A percentile compares a stretch with the other conserved stretches of the same genome.
Conservation (phyloP, 2,113 vertebrate genomes). For the Eulacestoma nigropectus region DNA sequence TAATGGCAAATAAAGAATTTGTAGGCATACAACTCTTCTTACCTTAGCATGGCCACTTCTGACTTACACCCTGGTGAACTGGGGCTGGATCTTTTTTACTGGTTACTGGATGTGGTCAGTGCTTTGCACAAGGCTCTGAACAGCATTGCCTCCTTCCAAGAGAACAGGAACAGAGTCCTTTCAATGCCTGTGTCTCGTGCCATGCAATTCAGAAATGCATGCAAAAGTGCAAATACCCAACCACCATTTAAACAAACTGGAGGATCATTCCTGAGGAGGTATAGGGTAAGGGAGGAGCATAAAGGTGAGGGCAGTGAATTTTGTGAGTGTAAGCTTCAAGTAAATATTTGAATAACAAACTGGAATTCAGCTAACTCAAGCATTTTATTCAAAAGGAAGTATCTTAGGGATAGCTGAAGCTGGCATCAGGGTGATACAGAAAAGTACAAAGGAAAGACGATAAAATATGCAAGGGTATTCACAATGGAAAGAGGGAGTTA, state of each 20-base stretch:
- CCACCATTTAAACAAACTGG: constrained; percentile 15
- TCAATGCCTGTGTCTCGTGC: neutral
- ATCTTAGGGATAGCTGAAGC: neutral
- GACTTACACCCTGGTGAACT: neutral
- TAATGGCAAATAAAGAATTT: neutral
- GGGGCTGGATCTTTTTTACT: neutral
- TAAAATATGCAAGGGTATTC: neutral
- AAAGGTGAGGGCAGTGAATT: neutral
- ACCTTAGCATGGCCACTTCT: fast-evolving
- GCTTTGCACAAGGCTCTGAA: neutral
- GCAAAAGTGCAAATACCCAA: neutral
- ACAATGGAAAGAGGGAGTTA: neutral
- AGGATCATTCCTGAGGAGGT: neutral
- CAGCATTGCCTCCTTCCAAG: neutral
- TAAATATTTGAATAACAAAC: constrained; percentile 54
- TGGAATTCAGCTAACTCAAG: neutral
- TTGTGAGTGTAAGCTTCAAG: constrained; percentile 12
- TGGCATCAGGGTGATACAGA: neutral
- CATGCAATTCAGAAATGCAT: neutral
- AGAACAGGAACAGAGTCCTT: neutral
- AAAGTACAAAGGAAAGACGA: neutral
- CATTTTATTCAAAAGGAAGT: constrained; percentile 16
- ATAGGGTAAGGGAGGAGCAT: neutral
- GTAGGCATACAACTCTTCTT: neutral
- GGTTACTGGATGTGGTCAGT: neutral